Evolutionary conservation across 2,888 invertebrate species (phyloP).

Genomic region (Cecidostiba fungosa): DNA sequence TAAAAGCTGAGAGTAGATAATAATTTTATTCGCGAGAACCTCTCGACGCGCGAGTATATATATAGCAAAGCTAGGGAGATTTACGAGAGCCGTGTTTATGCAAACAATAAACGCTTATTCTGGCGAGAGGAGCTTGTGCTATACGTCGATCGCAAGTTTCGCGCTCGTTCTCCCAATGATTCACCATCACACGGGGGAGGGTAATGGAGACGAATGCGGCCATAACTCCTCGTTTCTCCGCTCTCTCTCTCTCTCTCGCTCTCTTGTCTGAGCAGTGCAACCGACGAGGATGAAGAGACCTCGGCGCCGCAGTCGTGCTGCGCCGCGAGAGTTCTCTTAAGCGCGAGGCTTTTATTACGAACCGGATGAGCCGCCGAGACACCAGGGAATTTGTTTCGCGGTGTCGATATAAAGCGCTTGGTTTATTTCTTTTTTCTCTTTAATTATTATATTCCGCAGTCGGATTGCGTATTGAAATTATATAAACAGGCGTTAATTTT

Average conservation of each 20-base stretch:
- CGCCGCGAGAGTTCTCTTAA: constrained; percentile 11
- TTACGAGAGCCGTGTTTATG: constrained; percentile 75
- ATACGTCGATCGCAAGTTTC: constrained; percentile 55
- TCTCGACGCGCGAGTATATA: neutral
- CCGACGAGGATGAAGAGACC: constrained; percentile 55
- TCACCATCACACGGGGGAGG: constrained; percentile 67
- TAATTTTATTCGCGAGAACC: neutral
- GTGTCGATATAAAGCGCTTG: constrained; percentile 20
- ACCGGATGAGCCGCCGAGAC: neutral
- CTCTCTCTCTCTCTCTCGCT: constrained; percentile 21
- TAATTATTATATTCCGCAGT: neutral
- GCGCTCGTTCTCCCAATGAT: constrained; percentile 71
- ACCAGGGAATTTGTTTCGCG: neutral
- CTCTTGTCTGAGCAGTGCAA: neutral
- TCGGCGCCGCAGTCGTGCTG: constrained; percentile 55
- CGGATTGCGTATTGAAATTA: neutral
- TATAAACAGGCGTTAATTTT: neutral
- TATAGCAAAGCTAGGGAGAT: constrained; percentile 54
- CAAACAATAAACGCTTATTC: constrained; percentile 74
- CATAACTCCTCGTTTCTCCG: constrained; percentile 74
- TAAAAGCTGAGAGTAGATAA: too few species aligned
- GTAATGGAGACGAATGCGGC: constrained; percentile 78
- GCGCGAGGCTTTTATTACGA: constrained; percentile 48
- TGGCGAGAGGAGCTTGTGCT: constrained; percentile 27
- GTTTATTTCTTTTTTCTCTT: neutral